These are phyloP conservation scores for Pissodes strobi DNA, from an alignment of 1,140 invertebrate genomes.

Conservation along the genomic window DNA sequence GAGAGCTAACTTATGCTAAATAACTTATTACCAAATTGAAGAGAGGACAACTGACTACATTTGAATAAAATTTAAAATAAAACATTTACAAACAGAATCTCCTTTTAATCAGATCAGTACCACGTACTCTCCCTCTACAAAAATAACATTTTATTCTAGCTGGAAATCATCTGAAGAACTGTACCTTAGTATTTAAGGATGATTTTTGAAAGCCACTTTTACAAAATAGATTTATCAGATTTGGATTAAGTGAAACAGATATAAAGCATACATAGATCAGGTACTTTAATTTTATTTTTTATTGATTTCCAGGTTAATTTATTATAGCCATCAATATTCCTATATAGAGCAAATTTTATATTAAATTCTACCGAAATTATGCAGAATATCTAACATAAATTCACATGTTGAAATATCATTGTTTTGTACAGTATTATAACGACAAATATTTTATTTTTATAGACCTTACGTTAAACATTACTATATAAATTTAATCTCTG, in stretches of 20 bases:
- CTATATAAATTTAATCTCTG: not conserved
- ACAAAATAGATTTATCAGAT: too few species aligned
- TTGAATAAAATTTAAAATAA: conserved; percentile 47
- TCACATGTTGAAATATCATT: too few species aligned
- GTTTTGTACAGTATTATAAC: too few species aligned
- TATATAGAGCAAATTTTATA: too few species aligned
- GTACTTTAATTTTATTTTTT: conserved; percentile 39
- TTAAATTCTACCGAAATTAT: too few species aligned
- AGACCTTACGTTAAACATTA: too few species aligned
- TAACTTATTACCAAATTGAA: conserved; percentile 47
- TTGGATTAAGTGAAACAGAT: conserved; percentile 41
- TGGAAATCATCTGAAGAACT: conserved; percentile 33
- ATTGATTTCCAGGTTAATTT: too few species aligned
- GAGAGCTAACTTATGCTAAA: conserved; percentile 50
- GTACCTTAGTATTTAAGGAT: conserved; percentile 42
- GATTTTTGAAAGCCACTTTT: not conserved
- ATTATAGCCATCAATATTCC: too few species aligned
- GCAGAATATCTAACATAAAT: too few species aligned
- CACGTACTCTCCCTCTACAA: conserved; percentile 38
- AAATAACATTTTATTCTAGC: conserved; percentile 27
- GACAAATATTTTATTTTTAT: too few species aligned
- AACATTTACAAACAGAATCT: conserved; percentile 42
- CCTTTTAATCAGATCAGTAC: conserved; percentile 44
- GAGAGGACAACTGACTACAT: conserved; percentile 42
- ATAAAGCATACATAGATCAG: conserved; percentile 40